Conservation (phyloP, 2,888 invertebrate genomes). For the Cerastoderma edule region DNA sequence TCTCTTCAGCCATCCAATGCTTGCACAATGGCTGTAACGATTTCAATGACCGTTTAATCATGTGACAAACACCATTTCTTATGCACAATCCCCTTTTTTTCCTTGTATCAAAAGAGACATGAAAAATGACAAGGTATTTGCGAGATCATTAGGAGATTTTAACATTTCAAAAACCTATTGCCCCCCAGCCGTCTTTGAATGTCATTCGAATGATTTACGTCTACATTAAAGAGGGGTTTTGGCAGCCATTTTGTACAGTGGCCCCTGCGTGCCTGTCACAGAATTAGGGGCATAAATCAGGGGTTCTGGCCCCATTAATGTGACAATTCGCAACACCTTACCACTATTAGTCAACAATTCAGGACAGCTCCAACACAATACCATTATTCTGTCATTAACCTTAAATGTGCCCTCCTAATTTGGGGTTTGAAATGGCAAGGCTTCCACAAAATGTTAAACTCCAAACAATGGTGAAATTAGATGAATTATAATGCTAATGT, state of each 20-base stretch:
- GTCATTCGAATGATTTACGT: conserved; percentile 52
- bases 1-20: too few relatives aligned
- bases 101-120: conserved; percentile 11
- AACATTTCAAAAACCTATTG: conserved; percentile 13
- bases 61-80: conserved; percentile 22
- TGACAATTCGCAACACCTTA: conserved; percentile 52
- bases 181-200: conserved; percentile 21
- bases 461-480: too few relatives aligned
- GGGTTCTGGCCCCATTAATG: conserved; percentile 27
- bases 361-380: conserved; percentile 22
- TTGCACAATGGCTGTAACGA: too few relatives aligned
- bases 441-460: too few relatives aligned
- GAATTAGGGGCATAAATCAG: conserved; percentile 53
- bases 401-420: too few relatives aligned
- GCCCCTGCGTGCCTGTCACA: conserved; percentile 42
- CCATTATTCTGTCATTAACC: conserved; percentile 37
- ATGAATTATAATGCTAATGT: too few relatives aligned
- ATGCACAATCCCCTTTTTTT: too few relatives aligned
- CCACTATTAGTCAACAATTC: conserved; percentile 45
- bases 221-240: conserved; percentile 39
- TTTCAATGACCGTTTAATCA: conserved; percentile 17
- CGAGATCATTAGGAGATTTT: conserved; percentile 5
- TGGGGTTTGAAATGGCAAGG: too few relatives aligned
- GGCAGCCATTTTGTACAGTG: conserved; percentile 52
- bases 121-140: conserved; percentile 27